Evolutionary conservation across 2,888 invertebrate genomes (phyloP).

Genomic region (Papilio demoleus): DNA sequence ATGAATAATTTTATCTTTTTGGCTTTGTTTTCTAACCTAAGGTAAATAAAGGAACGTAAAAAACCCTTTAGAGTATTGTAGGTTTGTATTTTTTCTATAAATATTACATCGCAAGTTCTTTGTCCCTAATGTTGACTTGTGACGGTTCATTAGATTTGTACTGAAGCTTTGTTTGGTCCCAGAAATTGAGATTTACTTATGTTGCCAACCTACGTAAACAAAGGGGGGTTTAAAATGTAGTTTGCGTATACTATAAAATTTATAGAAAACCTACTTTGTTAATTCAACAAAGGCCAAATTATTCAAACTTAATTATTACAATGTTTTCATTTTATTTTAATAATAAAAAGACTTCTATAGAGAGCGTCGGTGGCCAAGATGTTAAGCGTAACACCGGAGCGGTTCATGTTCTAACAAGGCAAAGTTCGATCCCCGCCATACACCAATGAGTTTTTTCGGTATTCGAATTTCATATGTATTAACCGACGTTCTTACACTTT

Average conservation of each 20-base stretch:
- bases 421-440: too few species aligned
- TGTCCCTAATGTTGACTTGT: constrained; percentile 61
- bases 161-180: constrained; percentile 59
- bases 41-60: constrained; percentile 51
- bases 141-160: constrained; percentile 71
- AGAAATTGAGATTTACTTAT: constrained; percentile 53
- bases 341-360: too few species aligned
- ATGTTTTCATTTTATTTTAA: too few species aligned
- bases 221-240: constrained; percentile 41
- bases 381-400: too few species aligned
- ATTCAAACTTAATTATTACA: too few species aligned
- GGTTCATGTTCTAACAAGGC: too few species aligned
- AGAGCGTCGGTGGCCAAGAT: too few species aligned
- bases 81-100: constrained; percentile 60
- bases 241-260: constrained; percentile 40
- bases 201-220: constrained; percentile 45
- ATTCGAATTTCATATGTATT: too few species aligned
- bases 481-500: too few species aligned
- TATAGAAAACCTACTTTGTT: constrained; percentile 4
- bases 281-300: not conserved
- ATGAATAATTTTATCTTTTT: too few species aligned
- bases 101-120: constrained; percentile 54
- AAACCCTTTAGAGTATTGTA: constrained; percentile 34
- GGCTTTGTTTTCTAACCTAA: constrained; percentile 9
- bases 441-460: too few species aligned